Evolutionary conservation across 2,888 invertebrate species (phyloP).

Genomic region (Perithous albicinctus): DNA sequence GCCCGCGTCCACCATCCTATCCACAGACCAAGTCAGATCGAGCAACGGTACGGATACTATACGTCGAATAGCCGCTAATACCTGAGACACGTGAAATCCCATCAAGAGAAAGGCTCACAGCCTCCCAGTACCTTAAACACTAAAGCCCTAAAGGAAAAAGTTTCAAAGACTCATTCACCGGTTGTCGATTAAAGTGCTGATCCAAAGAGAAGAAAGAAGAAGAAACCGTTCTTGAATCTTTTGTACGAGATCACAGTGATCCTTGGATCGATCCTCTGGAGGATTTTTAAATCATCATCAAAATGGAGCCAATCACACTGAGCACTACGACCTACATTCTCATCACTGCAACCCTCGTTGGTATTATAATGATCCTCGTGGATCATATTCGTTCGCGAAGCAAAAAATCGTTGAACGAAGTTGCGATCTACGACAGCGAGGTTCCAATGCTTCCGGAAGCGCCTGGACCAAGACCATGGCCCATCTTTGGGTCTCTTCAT

Average conservation of each 20-base stretch:
- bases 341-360: conserved; percentile 72
- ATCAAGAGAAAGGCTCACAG: not conserved
- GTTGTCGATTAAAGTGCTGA: not conserved
- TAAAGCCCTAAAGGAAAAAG: not conserved
- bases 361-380: conserved; percentile 74
- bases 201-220: not conserved
- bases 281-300: not conserved
- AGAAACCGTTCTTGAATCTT: not conserved
- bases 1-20: conserved; percentile 79
- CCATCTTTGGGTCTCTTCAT: conserved; percentile 87
- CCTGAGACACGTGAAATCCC: not conserved
- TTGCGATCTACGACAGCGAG: conserved; percentile 67
- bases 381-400: conserved; percentile 73
- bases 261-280: not conserved
- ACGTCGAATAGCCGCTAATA: conserved; percentile 11
- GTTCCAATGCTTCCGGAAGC: conserved; percentile 79
- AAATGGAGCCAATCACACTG: conserved; percentile 72
- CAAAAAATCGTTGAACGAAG: conserved; percentile 40
- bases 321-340: conserved; percentile 78
- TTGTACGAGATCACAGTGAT: not conserved
- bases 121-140: not conserved
- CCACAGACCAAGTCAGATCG: conserved; percentile 83
- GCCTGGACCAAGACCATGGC: conserved; percentile 86
- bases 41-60: conserved; percentile 77
- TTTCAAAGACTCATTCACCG: not conserved